Evolutionary conservation across 2,888 invertebrate genomes (phyloP), one percentile per base, ranked within the genome.

Genomic region (Selenia dentaria): DNA sequence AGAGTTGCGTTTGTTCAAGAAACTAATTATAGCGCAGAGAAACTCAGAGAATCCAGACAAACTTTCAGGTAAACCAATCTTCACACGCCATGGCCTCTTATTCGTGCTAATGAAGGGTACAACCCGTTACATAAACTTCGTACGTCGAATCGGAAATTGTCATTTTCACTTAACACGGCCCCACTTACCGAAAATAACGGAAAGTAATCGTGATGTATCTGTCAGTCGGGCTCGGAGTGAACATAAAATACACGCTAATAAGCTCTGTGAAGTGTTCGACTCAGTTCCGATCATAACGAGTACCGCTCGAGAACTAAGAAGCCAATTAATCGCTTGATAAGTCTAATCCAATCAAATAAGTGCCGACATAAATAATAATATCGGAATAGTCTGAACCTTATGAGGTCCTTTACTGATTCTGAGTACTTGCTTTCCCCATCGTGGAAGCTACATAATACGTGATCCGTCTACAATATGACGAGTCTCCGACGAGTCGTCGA

Each of bases 381-480:
- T 22, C n/a, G n/a, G n/a, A n/a, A 4, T 16, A 16, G 22, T 22
- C 22, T 8, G 8, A 5, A 18, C 10, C 13, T 26, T 37, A 27
- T 27, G 6, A 29, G n/a, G 25, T 25, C 16, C 12, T 8, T 12
- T 9, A 13, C 24, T 8, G 24, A 11, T 29, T 35, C 22, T n/a
- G n/a, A n/a, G n/a, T n/a, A n/a, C n/a, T n/a, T n/a, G n/a, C n/a
- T n/a, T n/a, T n/a, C n/a, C n/a, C 22, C 22, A 28, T 6, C 5
- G 6, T 13, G 42, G 2, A 18, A 25, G 34, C 34, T 16, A 26
- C 38, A 33, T 31, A 26, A 20, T 33, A 35, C 24, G 34, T 37
- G 31, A 44, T 47, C 34, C 45, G 20, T 16, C 11, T 14, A n/a
- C 42, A 27, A 43, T 41, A 58, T 62, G 60, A 60, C 51, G 52